Evolutionary conservation across 2,888 invertebrate species (phyloP), one percentile per base, ranked within the genome.

Genomic region (Dicranocentrus wangi): DNA sequence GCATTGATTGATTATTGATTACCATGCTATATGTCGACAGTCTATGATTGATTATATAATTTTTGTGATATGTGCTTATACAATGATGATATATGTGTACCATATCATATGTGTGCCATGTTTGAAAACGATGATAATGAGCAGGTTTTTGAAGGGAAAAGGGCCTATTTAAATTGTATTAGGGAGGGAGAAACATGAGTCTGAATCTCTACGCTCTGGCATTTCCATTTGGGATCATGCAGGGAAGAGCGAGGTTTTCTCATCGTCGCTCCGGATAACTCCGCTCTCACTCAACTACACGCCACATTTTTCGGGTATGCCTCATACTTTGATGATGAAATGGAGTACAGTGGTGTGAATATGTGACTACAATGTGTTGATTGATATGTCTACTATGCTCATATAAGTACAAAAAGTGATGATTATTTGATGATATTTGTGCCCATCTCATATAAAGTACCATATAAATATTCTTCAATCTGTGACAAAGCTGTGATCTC

Each of bases 221-320:
- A 47, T n/a, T 47, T 47, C 47, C 47, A 47, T 47, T 47, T 47
- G 47, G 47, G 47, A 47, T 47, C 47, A n/a, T 47, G 47, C 47
- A 47, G 2, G 32, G 32, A 32, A 32, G 32, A 32, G 47, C 47
- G 47, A 47, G 47, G 10, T 2, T 47, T 47, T 47, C 47, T 58
- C 61, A 72, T 53, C 73, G 63, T 63, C 73, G 55, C 55, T 55
- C 55, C 25, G 55, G 25, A 19, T 51, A 58, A 61, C n/a, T 58
- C 25, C 25, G 58, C 58, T 58, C 58, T n/a, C 51, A 3, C 51
- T 61, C 61, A 61, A 17, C 28, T 21, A 65, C 19, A 21, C 19
- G 2, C 10, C 55, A 19, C 15, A 3, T 65, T 43, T 43, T 15
- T 19, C 65, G 65, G 65, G 65, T 65, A 65, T 65, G 65, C 42